Evolutionary conservation across 2,113 vertebrate genomes (phyloP).

Genomic region (Passer montanus): DNA sequence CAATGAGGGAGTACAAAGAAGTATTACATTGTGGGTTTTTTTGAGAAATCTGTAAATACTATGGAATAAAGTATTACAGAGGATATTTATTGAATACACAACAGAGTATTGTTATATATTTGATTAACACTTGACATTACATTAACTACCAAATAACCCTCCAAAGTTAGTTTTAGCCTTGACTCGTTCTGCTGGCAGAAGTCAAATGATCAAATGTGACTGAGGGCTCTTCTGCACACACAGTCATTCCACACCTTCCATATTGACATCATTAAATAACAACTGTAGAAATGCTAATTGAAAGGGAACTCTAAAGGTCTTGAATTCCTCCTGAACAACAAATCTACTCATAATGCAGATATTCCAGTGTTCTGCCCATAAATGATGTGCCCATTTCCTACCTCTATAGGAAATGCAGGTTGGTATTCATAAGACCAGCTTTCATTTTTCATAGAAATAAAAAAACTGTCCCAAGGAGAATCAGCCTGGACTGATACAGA

Average conservation of each 20-base stretch:
- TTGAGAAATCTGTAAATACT: neutral
- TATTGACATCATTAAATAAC: neutral
- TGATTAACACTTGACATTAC: neutral
- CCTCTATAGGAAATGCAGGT: neutral
- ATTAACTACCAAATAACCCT: neutral
- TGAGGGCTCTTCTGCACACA: neutral
- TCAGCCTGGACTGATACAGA: neutral
- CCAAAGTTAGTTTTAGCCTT: neutral
- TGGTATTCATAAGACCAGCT: neutral
- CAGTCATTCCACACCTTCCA: neutral
- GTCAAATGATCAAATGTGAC: neutral
- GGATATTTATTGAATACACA: neutral
- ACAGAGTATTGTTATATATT: neutral
- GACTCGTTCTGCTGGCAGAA: neutral
- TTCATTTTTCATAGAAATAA: conserved; percentile 19
- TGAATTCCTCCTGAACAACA: neutral
- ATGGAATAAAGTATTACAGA: neutral
- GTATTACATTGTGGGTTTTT: neutral
- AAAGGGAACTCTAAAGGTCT: neutral
- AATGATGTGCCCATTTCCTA: neutral
- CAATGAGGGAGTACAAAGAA: neutral
- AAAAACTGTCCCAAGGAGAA: neutral
- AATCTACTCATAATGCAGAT: neutral
- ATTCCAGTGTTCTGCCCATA: neutral
- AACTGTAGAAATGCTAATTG: neutral